These are phyloP conservation scores for Fundulus diaphanus DNA, from an alignment of 2,797 vertebrate genomes.

Conservation along the genomic window DNA sequence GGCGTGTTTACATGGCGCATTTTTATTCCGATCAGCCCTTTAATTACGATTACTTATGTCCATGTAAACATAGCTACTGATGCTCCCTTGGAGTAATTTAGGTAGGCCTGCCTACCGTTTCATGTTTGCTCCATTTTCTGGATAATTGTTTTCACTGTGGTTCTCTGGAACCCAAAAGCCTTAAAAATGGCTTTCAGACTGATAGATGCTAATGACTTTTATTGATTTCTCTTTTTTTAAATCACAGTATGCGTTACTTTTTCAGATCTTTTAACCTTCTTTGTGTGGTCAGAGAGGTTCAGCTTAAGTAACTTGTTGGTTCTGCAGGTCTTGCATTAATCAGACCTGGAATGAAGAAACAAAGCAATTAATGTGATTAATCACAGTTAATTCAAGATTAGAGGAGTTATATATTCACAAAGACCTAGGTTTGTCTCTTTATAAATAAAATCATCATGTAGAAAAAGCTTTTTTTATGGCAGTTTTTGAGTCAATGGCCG, in stretches of 20 bases:
- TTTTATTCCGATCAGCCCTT: no score
- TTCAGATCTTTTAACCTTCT: not conserved
- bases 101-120: not conserved
- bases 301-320: not conserved
- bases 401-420: not conserved
- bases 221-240: no score
- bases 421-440: not conserved
- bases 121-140: no score
- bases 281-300: not conserved
- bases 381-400: not conserved
- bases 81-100: not conserved
- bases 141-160: no score
- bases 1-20: no score
- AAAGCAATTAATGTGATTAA: not conserved
- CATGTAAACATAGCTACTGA: no score
- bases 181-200: no score
- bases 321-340: not conserved
- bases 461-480: not conserved
- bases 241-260: not conserved
- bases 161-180: no score
- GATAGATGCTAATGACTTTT: no score
- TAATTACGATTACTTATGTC: no score
- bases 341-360: not conserved
- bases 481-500: not conserved
- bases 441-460: not conserved